Evolutionary conservation across 2,888 invertebrate species (phyloP).

Genomic region (Malthinus flaveolus): DNA sequence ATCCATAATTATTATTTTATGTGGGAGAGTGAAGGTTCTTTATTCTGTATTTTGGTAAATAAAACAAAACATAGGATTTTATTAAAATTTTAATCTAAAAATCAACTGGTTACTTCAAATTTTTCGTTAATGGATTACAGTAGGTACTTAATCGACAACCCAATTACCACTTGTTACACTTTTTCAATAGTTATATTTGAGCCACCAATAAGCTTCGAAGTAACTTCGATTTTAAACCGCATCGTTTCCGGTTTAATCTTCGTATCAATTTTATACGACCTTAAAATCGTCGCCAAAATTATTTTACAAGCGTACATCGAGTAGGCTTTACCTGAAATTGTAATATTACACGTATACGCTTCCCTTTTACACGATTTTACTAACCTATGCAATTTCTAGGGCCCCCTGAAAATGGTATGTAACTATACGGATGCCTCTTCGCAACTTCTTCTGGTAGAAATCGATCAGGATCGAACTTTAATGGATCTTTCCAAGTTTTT

Average conservation of each 20-base stretch:
- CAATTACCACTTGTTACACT: too few relatives aligned
- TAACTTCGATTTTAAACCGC: constrained; percentile 38
- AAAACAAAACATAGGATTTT: too few relatives aligned
- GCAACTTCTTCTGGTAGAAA: constrained; percentile 58
- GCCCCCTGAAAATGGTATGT: constrained; percentile 57
- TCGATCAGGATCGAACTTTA: constrained; percentile 62
- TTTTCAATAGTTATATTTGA: constrained; percentile 35
- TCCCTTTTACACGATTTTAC: too few relatives aligned
- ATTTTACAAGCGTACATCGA: constrained; percentile 53
- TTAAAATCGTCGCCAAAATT: constrained; percentile 45
- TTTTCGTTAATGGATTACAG: too few relatives aligned
- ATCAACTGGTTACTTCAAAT: too few relatives aligned
- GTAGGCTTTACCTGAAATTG: constrained; percentile 47
- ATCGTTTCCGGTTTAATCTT: constrained; percentile 39
- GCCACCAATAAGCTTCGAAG: constrained; percentile 41
- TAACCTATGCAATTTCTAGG: constrained; percentile 58
- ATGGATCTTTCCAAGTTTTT: constrained; percentile 60
- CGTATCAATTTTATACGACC: constrained; percentile 40
- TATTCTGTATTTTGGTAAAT: too few relatives aligned
- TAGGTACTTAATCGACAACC: too few relatives aligned
- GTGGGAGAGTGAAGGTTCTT: too few relatives aligned
- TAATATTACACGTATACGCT: too few relatives aligned
- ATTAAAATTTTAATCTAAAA: too few relatives aligned
- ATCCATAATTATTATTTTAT: too few relatives aligned
- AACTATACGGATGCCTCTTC: constrained; percentile 55